phyloP scores from a whole-genome alignment of 2,113 vertebrate species.

The Brienomyrus longianalis region DNA sequence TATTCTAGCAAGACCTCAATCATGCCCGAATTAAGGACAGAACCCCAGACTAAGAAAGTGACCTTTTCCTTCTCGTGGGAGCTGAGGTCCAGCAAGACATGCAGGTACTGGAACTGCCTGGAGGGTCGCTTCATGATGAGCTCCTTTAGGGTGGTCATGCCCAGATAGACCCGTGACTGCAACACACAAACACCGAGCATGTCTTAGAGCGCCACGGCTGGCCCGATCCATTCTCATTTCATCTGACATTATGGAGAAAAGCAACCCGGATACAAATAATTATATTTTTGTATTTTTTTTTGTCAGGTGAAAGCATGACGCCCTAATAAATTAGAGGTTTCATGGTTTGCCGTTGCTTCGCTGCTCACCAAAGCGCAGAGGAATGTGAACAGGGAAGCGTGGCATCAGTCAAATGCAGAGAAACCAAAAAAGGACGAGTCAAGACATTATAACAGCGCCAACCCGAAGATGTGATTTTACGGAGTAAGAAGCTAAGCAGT shows the following conservation, averaged over 20 bases:
- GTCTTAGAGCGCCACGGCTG: background rate
- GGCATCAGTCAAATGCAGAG: background rate
- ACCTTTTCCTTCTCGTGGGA: conserved; percentile 94
- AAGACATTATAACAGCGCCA: background rate
- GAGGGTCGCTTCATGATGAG: conserved; percentile 84
- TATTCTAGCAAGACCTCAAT: background rate
- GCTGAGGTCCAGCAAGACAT: conserved; percentile 86
- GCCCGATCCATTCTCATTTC: background rate
- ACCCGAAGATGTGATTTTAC: background rate
- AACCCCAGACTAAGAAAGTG: background rate
- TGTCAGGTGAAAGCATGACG: background rate
- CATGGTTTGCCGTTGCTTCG: background rate
- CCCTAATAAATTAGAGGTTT: background rate
- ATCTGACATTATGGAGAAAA: background rate
- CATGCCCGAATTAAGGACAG: background rate
- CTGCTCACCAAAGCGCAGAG: background rate
- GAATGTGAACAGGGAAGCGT: background rate
- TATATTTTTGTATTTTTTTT: background rate
- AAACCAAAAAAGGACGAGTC: background rate
- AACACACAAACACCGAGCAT: background rate
- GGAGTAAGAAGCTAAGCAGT: background rate
- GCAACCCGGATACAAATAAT: background rate
- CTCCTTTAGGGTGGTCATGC: conserved; percentile 86
- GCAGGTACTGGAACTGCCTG: conserved; percentile 87
- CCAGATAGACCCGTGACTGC: conserved; percentile 84